Conservation (phyloP, 1,140 invertebrate species). For the Octopus bimaculoides region DNA sequence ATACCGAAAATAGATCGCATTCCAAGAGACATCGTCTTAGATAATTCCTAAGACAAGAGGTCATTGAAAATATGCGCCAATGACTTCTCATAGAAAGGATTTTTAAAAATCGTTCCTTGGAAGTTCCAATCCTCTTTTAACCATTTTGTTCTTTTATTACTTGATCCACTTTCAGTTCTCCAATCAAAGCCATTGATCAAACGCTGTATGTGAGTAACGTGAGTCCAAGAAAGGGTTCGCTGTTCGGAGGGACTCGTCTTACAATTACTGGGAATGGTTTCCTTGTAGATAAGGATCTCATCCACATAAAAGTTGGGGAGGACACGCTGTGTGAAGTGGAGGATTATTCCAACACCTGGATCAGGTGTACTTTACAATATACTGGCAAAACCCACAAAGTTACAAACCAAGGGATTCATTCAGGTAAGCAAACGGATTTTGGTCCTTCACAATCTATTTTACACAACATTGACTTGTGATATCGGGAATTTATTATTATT, state of each 20-base stretch:
- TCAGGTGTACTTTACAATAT: slow-evolving; percentile 37
- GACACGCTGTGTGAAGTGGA: slow-evolving; percentile 31
- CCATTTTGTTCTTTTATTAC: no score
- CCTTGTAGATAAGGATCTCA: slow-evolving; percentile 20
- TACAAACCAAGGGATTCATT: slow-evolving; percentile 33
- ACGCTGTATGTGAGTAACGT: slow-evolving; percentile 33
- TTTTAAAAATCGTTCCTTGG: no score
- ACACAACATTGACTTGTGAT: no score
- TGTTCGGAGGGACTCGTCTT: slow-evolving; percentile 45
- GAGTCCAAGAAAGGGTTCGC: slow-evolving; percentile 37
- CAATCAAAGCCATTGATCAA: neutral
- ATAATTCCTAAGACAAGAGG: no score
- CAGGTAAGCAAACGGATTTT: slow-evolving; percentile 21
- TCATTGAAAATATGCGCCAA: no score
- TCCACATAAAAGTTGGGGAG: slow-evolving; percentile 40
- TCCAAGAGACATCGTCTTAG: no score
- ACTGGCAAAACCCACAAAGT: slow-evolving; percentile 33
- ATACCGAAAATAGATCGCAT: no score
- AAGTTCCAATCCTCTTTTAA: no score
- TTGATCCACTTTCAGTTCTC: neutral
- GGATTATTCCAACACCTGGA: slow-evolving; percentile 25
- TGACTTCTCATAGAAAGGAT: no score
- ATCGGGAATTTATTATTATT: no score
- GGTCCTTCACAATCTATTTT: no score
- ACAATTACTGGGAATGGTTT: slow-evolving; percentile 46